phyloP scores from a whole-genome alignment of 2,888 invertebrate genomes.

The Drosophila cognata region DNA sequence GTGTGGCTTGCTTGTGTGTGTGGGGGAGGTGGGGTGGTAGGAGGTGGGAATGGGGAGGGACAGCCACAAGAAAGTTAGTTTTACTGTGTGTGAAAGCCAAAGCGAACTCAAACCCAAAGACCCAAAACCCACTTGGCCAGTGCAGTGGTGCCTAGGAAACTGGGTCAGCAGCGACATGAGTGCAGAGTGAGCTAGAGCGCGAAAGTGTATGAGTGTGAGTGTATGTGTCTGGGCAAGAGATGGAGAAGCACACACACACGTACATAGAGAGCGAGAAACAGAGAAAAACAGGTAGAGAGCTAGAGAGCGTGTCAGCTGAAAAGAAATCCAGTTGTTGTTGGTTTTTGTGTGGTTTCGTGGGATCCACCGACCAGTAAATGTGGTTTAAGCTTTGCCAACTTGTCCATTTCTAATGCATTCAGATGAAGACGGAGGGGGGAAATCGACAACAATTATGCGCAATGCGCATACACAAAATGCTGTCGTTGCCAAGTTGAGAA shows the following conservation, averaged over 20 bases:
- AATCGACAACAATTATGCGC: constrained; percentile 51
- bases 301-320: constrained; percentile 38
- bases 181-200: constrained; percentile 52
- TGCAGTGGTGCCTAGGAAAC: constrained; percentile 61
- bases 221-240: constrained; percentile 13
- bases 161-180: constrained; percentile 62
- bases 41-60: neutral
- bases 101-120: constrained; percentile 23
- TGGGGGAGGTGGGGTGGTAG: neutral
- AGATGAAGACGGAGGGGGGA: neutral
- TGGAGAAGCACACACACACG: constrained; percentile 9
- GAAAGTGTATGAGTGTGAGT: constrained; percentile 29
- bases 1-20: constrained; percentile 4
- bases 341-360: constrained; percentile 53
- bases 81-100: constrained; percentile 44
- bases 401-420: constrained; percentile 21
- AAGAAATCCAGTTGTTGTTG: constrained; percentile 72
- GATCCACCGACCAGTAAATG: constrained; percentile 34
- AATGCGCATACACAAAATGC: constrained; percentile 40
- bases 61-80: constrained; percentile 52
- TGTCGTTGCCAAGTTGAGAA: constrained; percentile 36
- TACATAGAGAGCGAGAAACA: neutral
- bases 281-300: constrained; percentile 24
- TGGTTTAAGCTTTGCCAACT: constrained; percentile 22
- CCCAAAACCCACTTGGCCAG: constrained; percentile 54